Conservation (phyloP, 2,797 vertebrate genomes). For the Tachyglossus aculeatus region DNA sequence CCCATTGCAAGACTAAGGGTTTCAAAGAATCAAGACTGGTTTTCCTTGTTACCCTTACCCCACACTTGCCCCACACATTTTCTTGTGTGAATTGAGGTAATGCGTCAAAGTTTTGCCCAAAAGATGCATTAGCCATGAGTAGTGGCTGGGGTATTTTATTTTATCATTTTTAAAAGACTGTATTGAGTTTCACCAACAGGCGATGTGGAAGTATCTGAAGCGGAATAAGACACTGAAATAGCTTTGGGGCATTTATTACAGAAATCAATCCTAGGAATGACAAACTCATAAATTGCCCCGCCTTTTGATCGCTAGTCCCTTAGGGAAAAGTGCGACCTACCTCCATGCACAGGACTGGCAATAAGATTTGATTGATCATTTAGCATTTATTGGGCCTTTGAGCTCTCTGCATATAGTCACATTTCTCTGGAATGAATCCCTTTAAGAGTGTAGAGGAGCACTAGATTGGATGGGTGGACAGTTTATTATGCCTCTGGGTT, state of each 20-base stretch:
- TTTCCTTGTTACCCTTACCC: too few relatives aligned
- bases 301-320: not conserved
- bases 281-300: not conserved
- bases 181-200: not conserved
- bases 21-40: too few relatives aligned
- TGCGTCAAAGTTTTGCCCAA: too few relatives aligned
- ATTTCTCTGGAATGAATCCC: constrained; percentile 29
- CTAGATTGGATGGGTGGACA: not conserved
- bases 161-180: constrained; percentile 8
- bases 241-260: not conserved
- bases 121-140: too few relatives aligned
- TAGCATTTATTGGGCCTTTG: constrained; percentile 24
- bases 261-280: not conserved
- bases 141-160: too few relatives aligned
- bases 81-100: too few relatives aligned
- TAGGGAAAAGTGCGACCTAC: not conserved
- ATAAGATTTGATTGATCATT: not conserved
- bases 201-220: not conserved
- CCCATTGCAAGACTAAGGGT: too few relatives aligned
- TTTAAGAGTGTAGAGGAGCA: constrained; percentile 12
- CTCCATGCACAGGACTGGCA: not conserved
- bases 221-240: too few relatives aligned
- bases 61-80: too few relatives aligned
- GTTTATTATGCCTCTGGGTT: constrained; percentile 23
- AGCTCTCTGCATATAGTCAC: constrained; percentile 28